These are phyloP conservation scores for Orcinus orca DNA, from an alignment of 2,113 vertebrate species.

Conservation along the genomic window DNA sequence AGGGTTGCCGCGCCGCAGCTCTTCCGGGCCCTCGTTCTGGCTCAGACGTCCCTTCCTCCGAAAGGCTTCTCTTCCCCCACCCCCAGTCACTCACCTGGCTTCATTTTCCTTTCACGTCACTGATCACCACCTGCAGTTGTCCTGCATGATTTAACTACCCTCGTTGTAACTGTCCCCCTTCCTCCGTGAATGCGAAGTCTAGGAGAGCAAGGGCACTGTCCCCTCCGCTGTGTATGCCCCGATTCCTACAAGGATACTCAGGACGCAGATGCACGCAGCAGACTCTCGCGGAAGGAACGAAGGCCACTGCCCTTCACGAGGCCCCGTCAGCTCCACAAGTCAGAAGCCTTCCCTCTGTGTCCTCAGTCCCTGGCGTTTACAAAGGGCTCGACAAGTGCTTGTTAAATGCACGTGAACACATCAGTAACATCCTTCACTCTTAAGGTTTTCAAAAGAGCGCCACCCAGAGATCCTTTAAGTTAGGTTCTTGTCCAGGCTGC, in stretches of 20 bases:
- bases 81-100: not conserved
- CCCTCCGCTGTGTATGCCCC: rapidly evolving
- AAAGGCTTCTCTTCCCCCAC: not conserved
- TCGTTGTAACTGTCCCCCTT: not conserved
- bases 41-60: not conserved
- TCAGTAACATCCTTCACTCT: rapidly evolving
- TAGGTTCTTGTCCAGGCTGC: not conserved
- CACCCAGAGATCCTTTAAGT: not conserved
- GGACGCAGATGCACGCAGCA: rapidly evolving
- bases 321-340: rapidly evolving
- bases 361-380: not conserved
- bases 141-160: rapidly evolving
- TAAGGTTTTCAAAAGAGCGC: not conserved
- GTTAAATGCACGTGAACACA: rapidly evolving
- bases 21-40: too few relatives aligned
- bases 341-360: rapidly evolving
- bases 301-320: rapidly evolving
- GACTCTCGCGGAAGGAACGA: rapidly evolving
- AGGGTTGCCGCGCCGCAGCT: not conserved
- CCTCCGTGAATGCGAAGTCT: rapidly evolving
- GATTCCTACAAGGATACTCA: rapidly evolving
- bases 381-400: not conserved
- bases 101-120: not conserved
- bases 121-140: not conserved
- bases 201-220: rapidly evolving